A percentile compares a stretch with the other conserved stretches of the same genome.
phyloP scores from a whole-genome alignment of 2,888 invertebrate genomes.

The Actias luna region DNA sequence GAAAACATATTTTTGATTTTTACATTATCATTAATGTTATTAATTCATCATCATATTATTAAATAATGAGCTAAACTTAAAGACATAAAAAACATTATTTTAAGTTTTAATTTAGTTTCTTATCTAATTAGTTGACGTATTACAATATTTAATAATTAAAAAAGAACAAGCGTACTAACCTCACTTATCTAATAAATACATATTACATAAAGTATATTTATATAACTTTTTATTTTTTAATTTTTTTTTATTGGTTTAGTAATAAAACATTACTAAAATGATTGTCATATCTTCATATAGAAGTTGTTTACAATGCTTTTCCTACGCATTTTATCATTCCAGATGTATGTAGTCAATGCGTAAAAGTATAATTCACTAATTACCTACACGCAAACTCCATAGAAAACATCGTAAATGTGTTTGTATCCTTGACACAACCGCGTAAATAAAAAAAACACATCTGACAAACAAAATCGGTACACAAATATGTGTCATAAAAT shows the following conservation, averaged over 20 bases:
- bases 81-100: too few species aligned
- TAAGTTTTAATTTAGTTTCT: too few species aligned
- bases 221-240: too few species aligned
- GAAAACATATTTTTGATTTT: too few species aligned
- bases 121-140: not conserved
- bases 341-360: not conserved
- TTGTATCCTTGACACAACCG: constrained; percentile 18
- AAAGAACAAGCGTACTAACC: too few species aligned
- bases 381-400: constrained; percentile 4
- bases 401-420: constrained; percentile 20
- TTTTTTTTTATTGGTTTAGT: not conserved
- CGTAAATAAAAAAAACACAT: constrained; percentile 15
- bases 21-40: too few species aligned
- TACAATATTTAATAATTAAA: not conserved
- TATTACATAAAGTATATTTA: too few species aligned
- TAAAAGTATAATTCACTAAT: constrained; percentile 13
- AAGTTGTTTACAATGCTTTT: not conserved
- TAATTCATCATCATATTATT: too few species aligned
- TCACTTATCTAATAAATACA: too few species aligned
- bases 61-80: too few species aligned
- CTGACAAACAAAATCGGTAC: constrained; percentile 3
- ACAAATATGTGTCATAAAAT: not conserved
- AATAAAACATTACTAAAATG: not conserved
- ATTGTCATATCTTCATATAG: not conserved
- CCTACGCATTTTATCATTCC: not conserved